A percentile compares a stretch with the other conserved stretches of the same genome.
Evolutionary conservation across 2,888 invertebrate genomes (phyloP).

Genomic region (Catonia carolina): DNA sequence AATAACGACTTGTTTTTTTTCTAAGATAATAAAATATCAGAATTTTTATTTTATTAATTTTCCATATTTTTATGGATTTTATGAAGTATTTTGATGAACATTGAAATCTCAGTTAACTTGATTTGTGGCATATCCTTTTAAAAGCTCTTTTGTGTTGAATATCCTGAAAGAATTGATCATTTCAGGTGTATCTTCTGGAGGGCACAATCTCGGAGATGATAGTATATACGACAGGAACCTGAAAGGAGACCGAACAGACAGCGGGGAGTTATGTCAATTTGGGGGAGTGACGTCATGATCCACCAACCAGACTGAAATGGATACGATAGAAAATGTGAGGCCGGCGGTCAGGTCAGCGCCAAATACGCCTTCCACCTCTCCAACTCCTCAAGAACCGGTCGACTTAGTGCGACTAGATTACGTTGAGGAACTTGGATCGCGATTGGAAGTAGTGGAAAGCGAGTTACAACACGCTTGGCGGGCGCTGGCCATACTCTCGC

Average conservation of each 20-base stretch:
- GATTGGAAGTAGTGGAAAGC: conserved; percentile 80
- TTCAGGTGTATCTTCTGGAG: too few relatives aligned
- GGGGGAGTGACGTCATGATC: conserved; percentile 11
- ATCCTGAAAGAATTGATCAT: too few relatives aligned
- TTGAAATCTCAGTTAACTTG: too few relatives aligned
- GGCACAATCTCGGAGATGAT: not conserved
- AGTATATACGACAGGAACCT: not conserved
- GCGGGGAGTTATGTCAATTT: not conserved
- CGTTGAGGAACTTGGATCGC: conserved; percentile 82
- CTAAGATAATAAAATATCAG: too few relatives aligned
- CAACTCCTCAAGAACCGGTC: conserved; percentile 24
- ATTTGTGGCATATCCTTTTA: too few relatives aligned
- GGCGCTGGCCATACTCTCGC: conserved; percentile 80
- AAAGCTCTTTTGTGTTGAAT: too few relatives aligned
- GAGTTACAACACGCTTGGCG: conserved; percentile 91
- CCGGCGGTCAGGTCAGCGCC: conserved; percentile 29
- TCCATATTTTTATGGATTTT: too few relatives aligned
- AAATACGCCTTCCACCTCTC: conserved; percentile 28
- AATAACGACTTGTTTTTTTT: too few relatives aligned
- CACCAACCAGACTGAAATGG: not conserved
- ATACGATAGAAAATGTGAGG: conserved; percentile 21
- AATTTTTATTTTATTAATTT: too few relatives aligned
- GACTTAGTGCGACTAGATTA: conserved; percentile 70
- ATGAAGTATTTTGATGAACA: too few relatives aligned
- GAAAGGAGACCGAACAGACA: not conserved